Conservation (phyloP, 2,113 vertebrate species). For the Myotis brandtii region DNA sequence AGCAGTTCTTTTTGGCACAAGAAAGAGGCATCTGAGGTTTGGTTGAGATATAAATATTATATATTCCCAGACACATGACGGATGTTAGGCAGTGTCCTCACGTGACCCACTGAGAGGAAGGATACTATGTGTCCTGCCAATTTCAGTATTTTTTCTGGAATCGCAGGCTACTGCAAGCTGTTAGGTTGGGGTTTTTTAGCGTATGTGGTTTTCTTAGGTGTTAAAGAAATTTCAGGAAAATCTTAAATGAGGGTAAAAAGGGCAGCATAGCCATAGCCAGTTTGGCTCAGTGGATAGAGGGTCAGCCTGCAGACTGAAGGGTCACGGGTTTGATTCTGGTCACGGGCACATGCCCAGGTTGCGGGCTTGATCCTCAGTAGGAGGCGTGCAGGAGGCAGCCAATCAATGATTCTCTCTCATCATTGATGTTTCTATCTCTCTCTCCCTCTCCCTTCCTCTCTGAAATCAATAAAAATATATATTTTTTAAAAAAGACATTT, state of each 20-base stretch:
- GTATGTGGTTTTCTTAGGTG: constrained; percentile 73
- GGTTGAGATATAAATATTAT: constrained; percentile 70
- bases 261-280: background rate
- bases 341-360: no score
- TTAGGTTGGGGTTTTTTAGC: constrained; percentile 51
- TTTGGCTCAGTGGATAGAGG: no score
- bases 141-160: constrained; percentile 78
- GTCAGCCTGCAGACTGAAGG: no score
- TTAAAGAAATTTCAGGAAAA: constrained; percentile 71
- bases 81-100: constrained; percentile 79
- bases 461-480: no score
- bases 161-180: constrained; percentile 77
- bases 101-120: constrained; percentile 79
- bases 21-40: constrained; percentile 61
- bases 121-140: constrained; percentile 77
- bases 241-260: constrained; percentile 53
- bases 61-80: constrained; percentile 67
- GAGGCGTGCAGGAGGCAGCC: no score
- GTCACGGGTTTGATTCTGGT: no score
- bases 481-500: background rate
- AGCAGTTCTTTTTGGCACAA: constrained; percentile 78
- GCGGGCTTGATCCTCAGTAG: no score
- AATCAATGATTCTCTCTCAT: no score
- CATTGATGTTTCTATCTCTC: no score
- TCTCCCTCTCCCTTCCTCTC: no score